Conservation (phyloP, 1,140 invertebrate genomes). For the Lordiphosa collinella region DNA sequence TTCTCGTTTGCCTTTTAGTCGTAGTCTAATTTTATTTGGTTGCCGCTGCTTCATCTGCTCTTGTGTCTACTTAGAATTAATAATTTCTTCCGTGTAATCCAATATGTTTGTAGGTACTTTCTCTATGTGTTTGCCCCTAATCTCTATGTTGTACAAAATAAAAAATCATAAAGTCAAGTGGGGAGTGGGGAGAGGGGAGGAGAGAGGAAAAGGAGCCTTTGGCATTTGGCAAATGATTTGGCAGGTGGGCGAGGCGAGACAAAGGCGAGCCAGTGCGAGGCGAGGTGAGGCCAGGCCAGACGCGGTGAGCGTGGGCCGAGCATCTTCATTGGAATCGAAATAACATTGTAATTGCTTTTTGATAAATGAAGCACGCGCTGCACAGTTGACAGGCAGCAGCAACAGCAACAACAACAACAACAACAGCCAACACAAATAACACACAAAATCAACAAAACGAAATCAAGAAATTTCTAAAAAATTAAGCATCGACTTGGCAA, state of each 20-base stretch:
- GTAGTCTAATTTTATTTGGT: conserved; percentile 49
- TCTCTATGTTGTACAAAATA: conserved; percentile 35
- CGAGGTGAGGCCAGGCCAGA: no score
- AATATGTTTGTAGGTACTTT: conserved; percentile 39
- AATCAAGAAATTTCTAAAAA: not conserved
- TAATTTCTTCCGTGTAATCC: conserved; percentile 59
- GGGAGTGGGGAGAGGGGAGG: not conserved
- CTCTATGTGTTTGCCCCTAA: conserved; percentile 12
- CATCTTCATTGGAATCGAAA: conserved; percentile 48
- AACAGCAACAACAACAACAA: conserved; percentile 25
- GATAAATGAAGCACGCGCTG: conserved; percentile 75
- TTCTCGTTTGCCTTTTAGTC: conserved; percentile 40
- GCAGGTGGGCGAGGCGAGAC: conserved; percentile 37
- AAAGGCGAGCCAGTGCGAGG: no score
- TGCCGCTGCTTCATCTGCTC: conserved; percentile 26
- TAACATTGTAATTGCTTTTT: conserved; percentile 76
- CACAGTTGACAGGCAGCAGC: conserved; percentile 59
- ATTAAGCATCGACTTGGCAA: not conserved
- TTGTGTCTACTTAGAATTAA: conserved; percentile 70
- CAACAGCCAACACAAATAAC: conserved; percentile 25
- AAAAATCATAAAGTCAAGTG: conserved; percentile 16
- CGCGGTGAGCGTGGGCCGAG: no score
- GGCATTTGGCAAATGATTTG: conserved; percentile 42
- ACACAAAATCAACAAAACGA: conserved; percentile 36
- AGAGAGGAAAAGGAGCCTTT: conserved; percentile 2